Base-by-base conservation (phyloP, 2,113 vertebrate genomes). In the Proterorhinus semilunaris region DNA sequence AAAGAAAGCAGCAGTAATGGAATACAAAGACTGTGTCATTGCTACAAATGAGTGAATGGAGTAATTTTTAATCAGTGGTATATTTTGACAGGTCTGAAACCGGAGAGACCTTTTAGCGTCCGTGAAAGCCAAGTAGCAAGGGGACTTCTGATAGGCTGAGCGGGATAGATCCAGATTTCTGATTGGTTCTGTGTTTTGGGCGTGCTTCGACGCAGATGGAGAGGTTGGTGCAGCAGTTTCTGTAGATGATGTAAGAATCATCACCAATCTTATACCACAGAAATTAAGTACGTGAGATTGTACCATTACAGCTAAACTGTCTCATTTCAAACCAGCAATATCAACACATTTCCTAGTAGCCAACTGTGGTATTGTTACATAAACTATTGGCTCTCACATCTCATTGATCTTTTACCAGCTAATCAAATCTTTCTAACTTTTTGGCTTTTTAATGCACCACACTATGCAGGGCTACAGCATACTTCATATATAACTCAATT, bases 111-210 rank as follows among this genome's bases (percentile, higher is more conserved):
- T 57, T 62, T 55, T 66, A 84, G 80, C 72, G 67, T 74, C 11
- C 54, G 76, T 58, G 57, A 73, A 67, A 62, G 13, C 9, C 59
- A 0, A 12, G 17, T 1, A 87, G 62, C 47, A 68, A 54, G 47
- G 58, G 75, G 79, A 78, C 63, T 74, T 87, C 51, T 85, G 80
- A 92, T 91, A 92, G 90, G 91, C 64, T 64, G 6, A 8, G 0
- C n/a, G 0, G 0, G 16, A 2, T 47, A 8, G 44, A 89, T 82
- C 6, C 21, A 11, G 0, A 1, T 3, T 9, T 58, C 6, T 65
- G 36, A 92, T 92, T 93, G 90, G 91, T 63, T 68, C 0, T 1
- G 17, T 72, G 61, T 55, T 13, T 42, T 5, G 45, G 49, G 50
- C 11, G 52, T 51, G 61, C 7, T 11, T 27, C 21, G 17, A 15